Evolutionary conservation across 2,888 invertebrate genomes (phyloP).

Genomic region (Lycaena phlaeas): DNA sequence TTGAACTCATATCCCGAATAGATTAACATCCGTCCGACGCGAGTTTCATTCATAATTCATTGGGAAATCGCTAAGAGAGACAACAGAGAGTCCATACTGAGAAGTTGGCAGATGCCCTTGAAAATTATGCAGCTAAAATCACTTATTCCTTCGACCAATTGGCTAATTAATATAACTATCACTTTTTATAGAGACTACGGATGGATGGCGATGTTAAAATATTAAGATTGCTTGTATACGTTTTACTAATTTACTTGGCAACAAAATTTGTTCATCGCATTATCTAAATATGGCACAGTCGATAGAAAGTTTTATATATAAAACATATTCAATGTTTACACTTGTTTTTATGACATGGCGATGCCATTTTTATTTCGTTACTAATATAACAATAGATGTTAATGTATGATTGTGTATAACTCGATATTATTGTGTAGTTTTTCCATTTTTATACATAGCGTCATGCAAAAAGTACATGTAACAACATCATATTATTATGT

Average conservation of each 20-base stretch:
- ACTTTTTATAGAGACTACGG: constrained; percentile 20
- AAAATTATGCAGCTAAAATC: constrained; percentile 71
- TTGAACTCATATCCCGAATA: constrained; percentile 32
- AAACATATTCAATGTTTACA: constrained; percentile 22
- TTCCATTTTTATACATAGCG: constrained; percentile 15
- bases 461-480: constrained; percentile 10
- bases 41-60: constrained; percentile 62
- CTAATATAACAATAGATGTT: background rate
- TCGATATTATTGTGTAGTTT: constrained; percentile 9
- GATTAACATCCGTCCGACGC: constrained; percentile 33
- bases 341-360: background rate
- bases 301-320: constrained; percentile 49
- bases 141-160: constrained; percentile 42
- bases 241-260: constrained; percentile 55
- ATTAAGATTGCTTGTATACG: constrained; percentile 26
- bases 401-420: constrained; percentile 4
- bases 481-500: constrained; percentile 1
- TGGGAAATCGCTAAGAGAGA: constrained; percentile 26
- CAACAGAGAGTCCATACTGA: constrained; percentile 30
- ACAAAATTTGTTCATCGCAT: constrained; percentile 33
- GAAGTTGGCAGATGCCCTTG: constrained; percentile 56
- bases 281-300: constrained; percentile 64
- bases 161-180: constrained; percentile 35
- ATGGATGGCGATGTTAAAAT: background rate
- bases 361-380: constrained; percentile 3